Base-by-base conservation (phyloP, 1,140 invertebrate species). In the Wiebesia pumilae region DNA sequence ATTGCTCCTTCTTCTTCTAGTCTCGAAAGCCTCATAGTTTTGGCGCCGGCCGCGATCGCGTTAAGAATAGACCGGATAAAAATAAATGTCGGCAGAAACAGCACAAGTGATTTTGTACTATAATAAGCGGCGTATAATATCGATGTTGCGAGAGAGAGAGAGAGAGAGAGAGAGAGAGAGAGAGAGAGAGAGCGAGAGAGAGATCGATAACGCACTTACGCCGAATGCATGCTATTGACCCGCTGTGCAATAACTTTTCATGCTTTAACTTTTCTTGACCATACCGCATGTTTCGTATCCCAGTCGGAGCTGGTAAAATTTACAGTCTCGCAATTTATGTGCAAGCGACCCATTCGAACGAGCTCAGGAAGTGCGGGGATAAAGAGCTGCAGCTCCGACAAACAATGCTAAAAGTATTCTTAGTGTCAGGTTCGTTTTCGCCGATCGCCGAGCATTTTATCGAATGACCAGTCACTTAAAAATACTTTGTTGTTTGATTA, bases 11-110 rank as follows among this genome's bases (percentile, higher is more conserved):
- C 30, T 51, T 21, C 43, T 30, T 83, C 40, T 47, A 83, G 38
- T 51, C 67, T 83, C 47, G 71, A 58, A 58, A 73, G 51, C 33
- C 69, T 65, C 58, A 69, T 78, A 69, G 80, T 80, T 84, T 87
- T 87, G 86, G 86, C 86, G 83, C 86, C 86, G 78, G 83, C 83
- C 78, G 83, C 87, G 71, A 85, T 85, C 58, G 78, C 43, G 47
- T 51, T 62, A 73, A 85, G 87, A 85, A 87, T 87, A 87, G 80
- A 38, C 16, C 21, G 71, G 87, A 65, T 79, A 35, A 82, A 87
- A 87, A 85, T 87, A 87, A 87, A 69, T 78, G 62, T 80, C 83
- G 40, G 79, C 65, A 83, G 83, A 88, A 87, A 81, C 86, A 71
- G 82, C 86, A 65, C 69, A 67, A 78, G 71, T 83, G 80, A 86